Percentiles rank a stretch among this genome's conserved stretches.
Evolutionary conservation across 2,113 vertebrate species (phyloP).

Genomic region (Istiophorus platypterus): DNA sequence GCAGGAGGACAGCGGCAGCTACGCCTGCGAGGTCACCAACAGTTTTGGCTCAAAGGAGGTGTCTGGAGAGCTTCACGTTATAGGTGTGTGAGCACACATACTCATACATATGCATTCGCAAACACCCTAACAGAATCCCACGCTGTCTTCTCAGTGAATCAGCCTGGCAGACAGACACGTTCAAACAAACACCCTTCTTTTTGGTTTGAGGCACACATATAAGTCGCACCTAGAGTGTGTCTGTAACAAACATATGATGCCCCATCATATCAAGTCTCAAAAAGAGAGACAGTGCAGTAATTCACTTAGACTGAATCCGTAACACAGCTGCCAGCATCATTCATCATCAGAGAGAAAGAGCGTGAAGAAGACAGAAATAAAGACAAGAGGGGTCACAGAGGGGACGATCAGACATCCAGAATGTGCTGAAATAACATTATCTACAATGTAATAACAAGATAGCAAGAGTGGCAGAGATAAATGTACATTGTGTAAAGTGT

Average conservation of each 20-base stretch:
- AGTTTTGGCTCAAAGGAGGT: conserved; percentile 97
- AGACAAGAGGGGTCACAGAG: conserved; percentile 62
- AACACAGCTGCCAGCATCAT: conserved; percentile 73
- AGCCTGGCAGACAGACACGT: conserved; percentile 50
- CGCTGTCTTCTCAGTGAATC: conserved; percentile 52
- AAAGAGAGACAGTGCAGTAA: conserved; percentile 68
- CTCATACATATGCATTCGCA: conserved; percentile 22
- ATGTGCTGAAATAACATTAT: conserved; percentile 68
- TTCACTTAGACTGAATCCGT: conserved; percentile 71
- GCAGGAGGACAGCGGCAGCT: conserved; percentile 95
- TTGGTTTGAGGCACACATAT: conserved; percentile 63
- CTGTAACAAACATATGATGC: conserved; percentile 66
- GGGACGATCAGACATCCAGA: conserved; percentile 61
- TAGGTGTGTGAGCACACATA: conserved; percentile 84
- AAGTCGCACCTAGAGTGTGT: conserved; percentile 66
- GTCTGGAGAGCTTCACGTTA: conserved; percentile 92
- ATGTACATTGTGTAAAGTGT: conserved; percentile 54
- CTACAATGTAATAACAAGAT: conserved; percentile 57
- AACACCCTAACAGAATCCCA: conserved; percentile 63
- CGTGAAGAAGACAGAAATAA: conserved; percentile 59
- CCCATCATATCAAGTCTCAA: conserved; percentile 68
- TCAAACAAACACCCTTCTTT: conserved; percentile 45
- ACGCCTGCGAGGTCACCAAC: conserved; percentile 98
- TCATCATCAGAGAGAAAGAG: conserved; percentile 68
- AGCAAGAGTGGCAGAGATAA: conserved; percentile 54